Conservation (phyloP, 2,113 vertebrate species). For the Erythrocercus mccallii region DNA sequence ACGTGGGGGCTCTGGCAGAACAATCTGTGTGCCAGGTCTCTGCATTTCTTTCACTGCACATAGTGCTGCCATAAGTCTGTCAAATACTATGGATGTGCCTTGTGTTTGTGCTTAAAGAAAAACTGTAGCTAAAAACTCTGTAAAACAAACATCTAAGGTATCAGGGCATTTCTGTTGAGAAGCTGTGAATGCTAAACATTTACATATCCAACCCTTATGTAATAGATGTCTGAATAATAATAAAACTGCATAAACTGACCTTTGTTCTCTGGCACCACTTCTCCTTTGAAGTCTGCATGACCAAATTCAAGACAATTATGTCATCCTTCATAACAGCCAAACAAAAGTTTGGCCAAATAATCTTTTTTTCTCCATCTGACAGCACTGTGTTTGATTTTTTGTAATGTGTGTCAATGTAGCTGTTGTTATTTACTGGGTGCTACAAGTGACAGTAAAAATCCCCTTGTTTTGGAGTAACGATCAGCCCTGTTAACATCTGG, state of each 20-base stretch:
- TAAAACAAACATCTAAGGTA: conserved; percentile 7
- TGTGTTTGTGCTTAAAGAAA: neutral
- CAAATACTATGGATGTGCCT: neutral
- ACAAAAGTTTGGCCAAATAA: conserved; percentile 61
- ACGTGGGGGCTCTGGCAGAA: neutral
- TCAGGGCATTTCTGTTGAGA: neutral
- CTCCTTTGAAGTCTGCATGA: conserved; percentile 65
- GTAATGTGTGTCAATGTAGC: conserved; percentile 4
- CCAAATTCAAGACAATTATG: conserved; percentile 68
- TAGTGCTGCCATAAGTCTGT: neutral
- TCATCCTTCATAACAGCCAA: conserved; percentile 66
- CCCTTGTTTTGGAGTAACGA: neutral
- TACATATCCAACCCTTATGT: conserved; percentile 62
- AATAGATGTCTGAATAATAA: conserved; percentile 65
- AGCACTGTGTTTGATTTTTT: conserved; percentile 16
- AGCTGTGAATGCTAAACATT: conserved; percentile 33
- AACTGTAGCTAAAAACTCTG: neutral
- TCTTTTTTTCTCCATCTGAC: conserved; percentile 14
- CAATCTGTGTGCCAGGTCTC: neutral
- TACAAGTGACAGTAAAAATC: conserved; percentile 44
- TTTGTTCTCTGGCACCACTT: conserved; percentile 53
- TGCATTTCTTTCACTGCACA: neutral
- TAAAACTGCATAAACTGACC: conserved; percentile 61
- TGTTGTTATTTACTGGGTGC: conserved; percentile 60
- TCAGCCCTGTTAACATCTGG: conserved; percentile 10